Evolutionary conservation across 2,797 vertebrate genomes (phyloP).

Genomic region (Gambusia yucatana): DNA sequence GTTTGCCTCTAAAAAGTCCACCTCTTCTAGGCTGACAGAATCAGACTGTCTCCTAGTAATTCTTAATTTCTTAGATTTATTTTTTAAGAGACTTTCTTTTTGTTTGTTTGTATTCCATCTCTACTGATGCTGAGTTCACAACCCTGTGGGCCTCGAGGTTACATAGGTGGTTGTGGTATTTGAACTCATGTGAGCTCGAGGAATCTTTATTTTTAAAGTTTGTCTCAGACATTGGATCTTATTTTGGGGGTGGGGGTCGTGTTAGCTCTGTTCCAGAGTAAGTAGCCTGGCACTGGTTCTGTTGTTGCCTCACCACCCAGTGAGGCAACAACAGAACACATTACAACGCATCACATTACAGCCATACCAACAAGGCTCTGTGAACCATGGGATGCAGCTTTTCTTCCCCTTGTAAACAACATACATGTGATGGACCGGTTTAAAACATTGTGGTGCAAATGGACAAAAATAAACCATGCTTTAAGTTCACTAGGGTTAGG

Average conservation of each 20-base stretch:
- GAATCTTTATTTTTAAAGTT: conserved; percentile 37
- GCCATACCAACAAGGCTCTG: conserved; percentile 7
- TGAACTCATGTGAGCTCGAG: conserved; percentile 32
- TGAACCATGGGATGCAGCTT: neutral
- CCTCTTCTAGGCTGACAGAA: conserved; percentile 36
- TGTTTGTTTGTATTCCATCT: neutral
- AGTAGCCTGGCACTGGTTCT: conserved; percentile 15
- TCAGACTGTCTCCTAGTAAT: conserved; percentile 67
- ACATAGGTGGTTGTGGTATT: conserved; percentile 4
- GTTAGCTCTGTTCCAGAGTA: conserved; percentile 2
- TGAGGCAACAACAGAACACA: neutral
- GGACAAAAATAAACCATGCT: neutral
- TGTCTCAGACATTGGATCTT: conserved; percentile 32
- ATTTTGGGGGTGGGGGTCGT: neutral
- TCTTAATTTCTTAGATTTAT: conserved; percentile 46
- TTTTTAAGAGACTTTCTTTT: conserved; percentile 6
- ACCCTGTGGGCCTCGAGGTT: neutral
- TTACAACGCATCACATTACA: neutral
- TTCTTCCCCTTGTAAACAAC: neutral
- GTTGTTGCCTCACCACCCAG: conserved; percentile 48
- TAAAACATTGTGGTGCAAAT: neutral
- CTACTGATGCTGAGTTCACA: neutral
- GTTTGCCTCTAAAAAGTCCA: no score
- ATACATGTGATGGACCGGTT: neutral
- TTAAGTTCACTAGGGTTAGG: neutral